phyloP scores from a whole-genome alignment of 2,113 vertebrate species.

The Sisor rabdophorus region DNA sequence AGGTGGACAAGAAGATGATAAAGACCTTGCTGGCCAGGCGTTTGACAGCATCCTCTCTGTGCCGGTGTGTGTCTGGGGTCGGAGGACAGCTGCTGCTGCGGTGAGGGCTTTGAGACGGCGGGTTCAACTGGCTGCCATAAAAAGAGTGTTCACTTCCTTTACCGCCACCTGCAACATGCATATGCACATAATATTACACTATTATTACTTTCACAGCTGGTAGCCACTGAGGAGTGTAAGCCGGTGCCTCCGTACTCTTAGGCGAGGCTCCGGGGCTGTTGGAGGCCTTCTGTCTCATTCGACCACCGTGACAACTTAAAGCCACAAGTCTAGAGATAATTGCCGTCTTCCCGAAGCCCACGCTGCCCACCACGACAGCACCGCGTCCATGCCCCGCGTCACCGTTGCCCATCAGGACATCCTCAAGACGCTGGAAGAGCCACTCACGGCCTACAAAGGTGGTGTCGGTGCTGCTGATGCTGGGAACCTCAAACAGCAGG shows the following conservation, averaged over 20 bases:
- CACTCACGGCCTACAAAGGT: conserved; percentile 91
- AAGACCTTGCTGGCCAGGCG: conserved; percentile 85
- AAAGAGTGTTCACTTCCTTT: conserved; percentile 71
- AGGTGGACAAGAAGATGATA: neutral
- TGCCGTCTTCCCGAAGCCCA: conserved; percentile 94
- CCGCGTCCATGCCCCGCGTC: conserved; percentile 77
- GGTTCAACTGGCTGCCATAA: conserved; percentile 61
- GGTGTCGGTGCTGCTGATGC: conserved; percentile 83
- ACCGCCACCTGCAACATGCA: conserved; percentile 70
- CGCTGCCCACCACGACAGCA: conserved; percentile 82
- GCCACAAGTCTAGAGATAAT: conserved; percentile 89
- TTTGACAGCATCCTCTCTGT: conserved; percentile 75
- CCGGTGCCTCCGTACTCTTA: conserved; percentile 71
- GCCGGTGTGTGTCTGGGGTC: conserved; percentile 67
- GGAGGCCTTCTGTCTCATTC: conserved; percentile 85
- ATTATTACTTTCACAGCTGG: neutral
- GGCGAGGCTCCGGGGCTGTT: conserved; percentile 79
- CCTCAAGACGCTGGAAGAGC: conserved; percentile 87
- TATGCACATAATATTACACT: conserved; percentile 4
- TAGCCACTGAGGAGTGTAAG: neutral
- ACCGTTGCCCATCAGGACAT: conserved; percentile 69
- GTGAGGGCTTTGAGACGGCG: conserved; percentile 59
- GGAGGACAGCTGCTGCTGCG: conserved; percentile 59
- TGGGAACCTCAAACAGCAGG: conserved; percentile 94
- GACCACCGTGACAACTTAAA: conserved; percentile 89